Evolutionary conservation across 2,113 vertebrate genomes (phyloP), one percentile per base, ranked within the genome.

Genomic region (Melanocharis versteri): DNA sequence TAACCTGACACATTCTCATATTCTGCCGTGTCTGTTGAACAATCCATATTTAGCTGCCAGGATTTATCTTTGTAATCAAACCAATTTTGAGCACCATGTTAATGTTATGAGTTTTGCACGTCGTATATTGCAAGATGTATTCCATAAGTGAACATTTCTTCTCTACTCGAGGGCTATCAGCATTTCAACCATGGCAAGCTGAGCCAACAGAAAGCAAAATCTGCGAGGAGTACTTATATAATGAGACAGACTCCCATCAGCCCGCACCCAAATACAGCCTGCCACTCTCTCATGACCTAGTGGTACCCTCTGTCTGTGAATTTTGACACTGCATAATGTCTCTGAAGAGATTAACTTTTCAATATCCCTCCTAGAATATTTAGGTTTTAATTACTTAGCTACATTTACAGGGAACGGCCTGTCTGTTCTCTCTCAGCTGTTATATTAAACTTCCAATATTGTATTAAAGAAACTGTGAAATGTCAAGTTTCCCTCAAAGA

Each of bases 101-200:
- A 37, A 48, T 51, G 9, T 48, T 17, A 31, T 0, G 30, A 66
- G 56, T 42, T 81, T 61, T 40, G 6, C 54, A 35, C 10, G 20
- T 37, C 18, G 18, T 23, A 27, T 12, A 39, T 17, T 86, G 45
- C 37, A 69, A 73, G 40, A 65, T 15, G 17, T 4, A 47, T 18
- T 30, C 62, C 35, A 69, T 19, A 69, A 23, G 4, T 16, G 40
- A 78, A 21, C 28, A 16, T 24, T 84, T 60, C 8, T 48, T n/a
- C 54, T 18, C 44, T 24, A 3, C 23, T 50, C 4, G 3, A 56
- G 47, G 20, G 40, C 44, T 21, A 17, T 35, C 40, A 73, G 35
- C 33, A 47, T 26, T 61, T 64, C 40, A 35, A 11, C 40, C 24
- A 15, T 0, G 7, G 30, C 27, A 30, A 1, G 2, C 3, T 6